Conservation (phyloP, 2,113 vertebrate genomes). For the Galemys pyrenaicus region DNA sequence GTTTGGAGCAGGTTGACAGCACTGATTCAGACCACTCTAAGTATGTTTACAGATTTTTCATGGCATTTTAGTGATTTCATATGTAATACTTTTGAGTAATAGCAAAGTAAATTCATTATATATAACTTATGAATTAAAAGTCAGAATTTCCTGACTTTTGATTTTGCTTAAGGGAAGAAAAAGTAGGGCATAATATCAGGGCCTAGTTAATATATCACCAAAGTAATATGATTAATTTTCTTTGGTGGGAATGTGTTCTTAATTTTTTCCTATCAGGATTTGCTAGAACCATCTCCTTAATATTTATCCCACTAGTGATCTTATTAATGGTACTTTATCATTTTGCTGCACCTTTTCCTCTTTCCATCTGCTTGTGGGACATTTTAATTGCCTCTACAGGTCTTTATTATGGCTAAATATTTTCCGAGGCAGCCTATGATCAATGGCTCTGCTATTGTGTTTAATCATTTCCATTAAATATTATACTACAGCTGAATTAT, state of each 20-base stretch:
- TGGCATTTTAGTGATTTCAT: background rate
- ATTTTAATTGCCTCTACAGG: conserved; percentile 56
- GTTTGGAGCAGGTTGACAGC: background rate
- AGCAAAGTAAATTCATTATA: background rate
- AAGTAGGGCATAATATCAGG: background rate
- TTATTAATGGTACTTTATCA: conserved; percentile 13
- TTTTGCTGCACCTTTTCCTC: background rate
- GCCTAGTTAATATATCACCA: background rate
- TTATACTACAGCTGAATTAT: conserved; percentile 67
- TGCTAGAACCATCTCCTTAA: conserved; percentile 13
- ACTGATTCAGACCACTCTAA: conserved; percentile 15
- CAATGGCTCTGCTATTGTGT: conserved; percentile 52
- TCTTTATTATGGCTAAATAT: conserved; percentile 15
- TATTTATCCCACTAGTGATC: conserved; percentile 9
- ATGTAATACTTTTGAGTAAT: background rate
- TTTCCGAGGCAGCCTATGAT: conserved; percentile 52
- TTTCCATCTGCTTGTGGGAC: conserved; percentile 32
- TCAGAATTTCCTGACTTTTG: background rate
- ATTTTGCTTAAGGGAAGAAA: background rate
- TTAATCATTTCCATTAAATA: conserved; percentile 72
- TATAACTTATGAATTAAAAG: background rate
- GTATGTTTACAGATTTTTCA: background rate
- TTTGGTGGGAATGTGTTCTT: background rate
- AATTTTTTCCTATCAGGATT: conserved; percentile 31
- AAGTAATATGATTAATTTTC: conserved; percentile 24